Conservation (phyloP, 2,888 invertebrate species). For the Andrena camellia region DNA sequence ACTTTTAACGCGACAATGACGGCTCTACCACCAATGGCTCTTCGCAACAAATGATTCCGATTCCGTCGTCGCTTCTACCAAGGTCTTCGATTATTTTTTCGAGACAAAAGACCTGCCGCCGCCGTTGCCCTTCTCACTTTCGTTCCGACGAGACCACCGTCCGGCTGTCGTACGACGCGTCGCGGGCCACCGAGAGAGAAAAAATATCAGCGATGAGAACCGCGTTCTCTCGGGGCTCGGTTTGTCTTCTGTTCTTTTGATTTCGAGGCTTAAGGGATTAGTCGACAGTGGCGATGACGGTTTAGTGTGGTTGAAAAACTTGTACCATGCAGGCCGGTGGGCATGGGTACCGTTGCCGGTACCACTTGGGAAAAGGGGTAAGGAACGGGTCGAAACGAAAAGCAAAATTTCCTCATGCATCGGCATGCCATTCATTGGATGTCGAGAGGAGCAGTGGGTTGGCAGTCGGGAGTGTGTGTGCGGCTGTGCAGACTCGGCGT, state of each 20-base stretch:
- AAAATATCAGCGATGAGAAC: slow-evolving; percentile 5
- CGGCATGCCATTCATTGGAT: slow-evolving; percentile 83
- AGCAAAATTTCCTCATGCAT: slow-evolving; percentile 80
- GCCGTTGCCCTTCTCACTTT: not conserved
- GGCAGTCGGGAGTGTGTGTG: slow-evolving; percentile 26
- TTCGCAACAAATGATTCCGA: slow-evolving; percentile 54
- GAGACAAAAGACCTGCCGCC: slow-evolving; percentile 37
- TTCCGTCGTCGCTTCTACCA: slow-evolving; percentile 43
- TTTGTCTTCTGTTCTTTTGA: not conserved
- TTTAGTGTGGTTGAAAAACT: slow-evolving; percentile 45
- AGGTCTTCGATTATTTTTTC: slow-evolving; percentile 58
- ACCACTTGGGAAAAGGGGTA: slow-evolving; percentile 16
- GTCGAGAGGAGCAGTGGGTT: slow-evolving; percentile 15
- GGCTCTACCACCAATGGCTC: slow-evolving; percentile 29
- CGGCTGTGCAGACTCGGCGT: slow-evolving; percentile 71
- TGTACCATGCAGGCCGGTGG: slow-evolving; percentile 61
- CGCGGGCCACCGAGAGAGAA: not conserved
- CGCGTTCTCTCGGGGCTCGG: slow-evolving; percentile 1
- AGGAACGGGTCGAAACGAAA: slow-evolving; percentile 62
- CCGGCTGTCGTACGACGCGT: slow-evolving; percentile 18
- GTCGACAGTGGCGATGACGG: not conserved
- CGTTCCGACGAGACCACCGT: not conserved
- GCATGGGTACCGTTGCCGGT: slow-evolving; percentile 24
- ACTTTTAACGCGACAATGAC: slow-evolving; percentile 66
- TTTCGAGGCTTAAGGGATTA: slow-evolving; percentile 11